Percentiles rank a stretch among this genome's conserved stretches.
phyloP scores from a whole-genome alignment of 2,888 invertebrate genomes.

The Drosophila macrospina region DNA sequence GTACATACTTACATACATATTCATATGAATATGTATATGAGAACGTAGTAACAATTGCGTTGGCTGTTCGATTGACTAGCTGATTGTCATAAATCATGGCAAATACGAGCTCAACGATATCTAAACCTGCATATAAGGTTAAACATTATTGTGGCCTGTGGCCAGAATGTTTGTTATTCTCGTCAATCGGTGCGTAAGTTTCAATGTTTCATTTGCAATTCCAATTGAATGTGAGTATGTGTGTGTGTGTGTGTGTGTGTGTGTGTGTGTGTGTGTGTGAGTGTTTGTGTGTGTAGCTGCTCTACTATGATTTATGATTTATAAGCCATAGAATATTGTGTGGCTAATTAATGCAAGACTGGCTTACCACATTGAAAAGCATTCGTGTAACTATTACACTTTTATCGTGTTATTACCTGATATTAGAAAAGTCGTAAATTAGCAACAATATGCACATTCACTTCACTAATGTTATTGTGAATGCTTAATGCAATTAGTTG shows the following conservation, averaged over 20 bases:
- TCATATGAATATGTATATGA: constrained; percentile 4
- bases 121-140: constrained; percentile 58
- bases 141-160: constrained; percentile 41
- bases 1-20: not conserved
- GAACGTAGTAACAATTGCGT: constrained; percentile 47
- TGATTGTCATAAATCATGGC: constrained; percentile 67
- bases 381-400: constrained; percentile 47
- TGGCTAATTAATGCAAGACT: constrained; percentile 45
- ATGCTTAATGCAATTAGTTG: constrained; percentile 16
- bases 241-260: too few relatives aligned
- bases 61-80: constrained; percentile 44
- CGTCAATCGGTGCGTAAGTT: constrained; percentile 58
- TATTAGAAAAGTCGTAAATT: constrained; percentile 32
- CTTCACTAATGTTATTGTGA: constrained; percentile 18
- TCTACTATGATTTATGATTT: constrained; percentile 65
- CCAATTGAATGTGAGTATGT: constrained; percentile 28
- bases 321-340: constrained; percentile 36
- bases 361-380: constrained; percentile 37
- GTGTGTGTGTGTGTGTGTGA: too few relatives aligned
- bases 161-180: constrained; percentile 37
- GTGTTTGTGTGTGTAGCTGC: constrained; percentile 7
- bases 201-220: constrained; percentile 55
- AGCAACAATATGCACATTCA: constrained; percentile 31
- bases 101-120: constrained; percentile 41
- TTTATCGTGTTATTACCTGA: constrained; percentile 50